Evolutionary conservation across 2,797 vertebrate species (phyloP).

Genomic region (Smutsia gigantea): DNA sequence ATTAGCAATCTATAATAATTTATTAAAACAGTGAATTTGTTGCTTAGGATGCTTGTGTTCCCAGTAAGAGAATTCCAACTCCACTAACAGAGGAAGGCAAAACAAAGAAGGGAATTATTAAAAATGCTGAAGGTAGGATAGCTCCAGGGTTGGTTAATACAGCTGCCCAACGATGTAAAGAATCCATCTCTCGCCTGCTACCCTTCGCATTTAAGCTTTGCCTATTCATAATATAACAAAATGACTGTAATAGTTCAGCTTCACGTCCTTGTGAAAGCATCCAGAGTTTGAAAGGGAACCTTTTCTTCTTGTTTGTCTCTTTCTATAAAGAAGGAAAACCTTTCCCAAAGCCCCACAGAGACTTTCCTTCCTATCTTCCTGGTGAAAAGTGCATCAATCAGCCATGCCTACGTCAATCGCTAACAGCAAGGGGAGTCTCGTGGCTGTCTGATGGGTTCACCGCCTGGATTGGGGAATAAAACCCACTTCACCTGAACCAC

Average conservation of each 20-base stretch:
- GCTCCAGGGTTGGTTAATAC: neutral
- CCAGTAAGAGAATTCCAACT: neutral
- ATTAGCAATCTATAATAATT: neutral
- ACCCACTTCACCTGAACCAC: neutral
- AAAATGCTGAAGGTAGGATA: neutral
- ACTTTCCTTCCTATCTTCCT: neutral
- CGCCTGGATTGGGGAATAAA: neutral
- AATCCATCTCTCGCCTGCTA: neutral
- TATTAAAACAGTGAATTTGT: neutral
- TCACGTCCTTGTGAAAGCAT: neutral
- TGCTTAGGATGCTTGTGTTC: neutral
- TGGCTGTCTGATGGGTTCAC: neutral
- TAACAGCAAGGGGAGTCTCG: neutral
- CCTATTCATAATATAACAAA: neutral
- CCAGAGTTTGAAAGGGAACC: neutral
- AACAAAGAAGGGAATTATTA: neutral
- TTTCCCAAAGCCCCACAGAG: neutral
- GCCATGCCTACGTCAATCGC: neutral
- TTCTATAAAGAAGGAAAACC: neutral
- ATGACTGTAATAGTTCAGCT: neutral
- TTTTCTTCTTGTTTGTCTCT: neutral
- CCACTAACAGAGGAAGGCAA: neutral
- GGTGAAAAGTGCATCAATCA: neutral
- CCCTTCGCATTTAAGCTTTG: neutral
- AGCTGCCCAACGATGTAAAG: neutral